Conservation (phyloP, 2,797 vertebrate genomes). For the Falco peregrinus region DNA sequence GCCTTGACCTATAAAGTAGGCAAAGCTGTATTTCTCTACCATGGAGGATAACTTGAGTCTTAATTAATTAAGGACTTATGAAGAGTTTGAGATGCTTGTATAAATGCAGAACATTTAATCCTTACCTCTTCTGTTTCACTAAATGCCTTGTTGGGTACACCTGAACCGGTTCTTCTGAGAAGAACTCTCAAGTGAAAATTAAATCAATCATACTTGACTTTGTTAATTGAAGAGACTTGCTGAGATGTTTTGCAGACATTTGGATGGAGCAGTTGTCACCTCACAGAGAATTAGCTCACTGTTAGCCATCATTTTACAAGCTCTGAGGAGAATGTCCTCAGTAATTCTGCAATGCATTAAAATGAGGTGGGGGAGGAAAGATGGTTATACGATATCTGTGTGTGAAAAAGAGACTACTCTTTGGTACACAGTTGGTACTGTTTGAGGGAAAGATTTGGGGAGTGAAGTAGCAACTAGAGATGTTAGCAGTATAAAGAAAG, state of each 20-base stretch:
- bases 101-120: not conserved
- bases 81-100: not conserved
- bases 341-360: not conserved
- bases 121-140: not conserved
- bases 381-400: not conserved
- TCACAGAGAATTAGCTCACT: conserved; percentile 5
- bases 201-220: conserved; percentile 6
- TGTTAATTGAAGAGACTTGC: not conserved
- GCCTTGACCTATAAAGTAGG: not conserved
- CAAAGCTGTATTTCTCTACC: not conserved
- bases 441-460: not conserved
- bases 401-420: not conserved
- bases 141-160: not conserved
- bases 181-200: conserved; percentile 15
- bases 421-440: not conserved
- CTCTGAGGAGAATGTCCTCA: not conserved
- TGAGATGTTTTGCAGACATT: conserved; percentile 32
- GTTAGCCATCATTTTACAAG: not conserved
- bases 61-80: not conserved
- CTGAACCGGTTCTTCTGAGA: not conserved
- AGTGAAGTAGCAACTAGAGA: not conserved
- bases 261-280: conserved; percentile 9
- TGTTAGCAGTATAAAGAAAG: not conserved
- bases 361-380: not conserved
- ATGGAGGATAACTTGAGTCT: not conserved